These are phyloP conservation scores for Oreocharis arfaki DNA, from an alignment of 2,113 vertebrate species.

Conservation along the genomic window DNA sequence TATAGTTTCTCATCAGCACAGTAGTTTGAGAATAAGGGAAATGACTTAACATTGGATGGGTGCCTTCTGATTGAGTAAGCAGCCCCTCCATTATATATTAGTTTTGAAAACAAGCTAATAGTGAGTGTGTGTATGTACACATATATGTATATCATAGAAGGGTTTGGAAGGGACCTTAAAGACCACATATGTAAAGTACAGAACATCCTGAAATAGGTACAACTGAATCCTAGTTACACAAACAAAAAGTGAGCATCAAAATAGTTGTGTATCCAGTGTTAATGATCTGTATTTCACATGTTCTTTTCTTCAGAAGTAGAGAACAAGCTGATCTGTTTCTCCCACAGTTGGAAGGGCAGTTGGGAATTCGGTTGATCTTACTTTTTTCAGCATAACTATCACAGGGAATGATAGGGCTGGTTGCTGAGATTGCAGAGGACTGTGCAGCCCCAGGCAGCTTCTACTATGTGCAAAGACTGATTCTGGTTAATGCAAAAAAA, in stretches of 20 bases:
- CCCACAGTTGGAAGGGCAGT: not conserved
- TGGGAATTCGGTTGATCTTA: not conserved
- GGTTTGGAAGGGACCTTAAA: not conserved
- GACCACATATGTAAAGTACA: not conserved
- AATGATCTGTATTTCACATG: not conserved
- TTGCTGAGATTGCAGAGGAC: slow-evolving; percentile 13
- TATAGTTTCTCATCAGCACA: not conserved
- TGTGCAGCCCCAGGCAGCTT: not conserved
- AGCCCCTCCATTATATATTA: not conserved
- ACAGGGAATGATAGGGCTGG: not conserved
- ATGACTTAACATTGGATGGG: not conserved
- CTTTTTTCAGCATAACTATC: not conserved
- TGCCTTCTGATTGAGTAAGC: not conserved
- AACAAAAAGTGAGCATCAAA: not conserved
- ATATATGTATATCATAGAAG: not conserved
- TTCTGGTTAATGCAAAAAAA: not conserved
- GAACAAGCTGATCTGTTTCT: not conserved
- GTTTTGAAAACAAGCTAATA: not conserved
- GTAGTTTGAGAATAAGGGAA: not conserved
- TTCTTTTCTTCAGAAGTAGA: not conserved
- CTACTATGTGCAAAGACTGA: not conserved
- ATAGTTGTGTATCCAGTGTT: not conserved
- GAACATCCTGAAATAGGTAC: not conserved
- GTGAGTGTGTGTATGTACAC: not conserved
- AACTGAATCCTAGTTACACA: not conserved